phyloP scores from a whole-genome alignment of 2,797 vertebrate genomes.

The Leucoraja ocellata region DNA sequence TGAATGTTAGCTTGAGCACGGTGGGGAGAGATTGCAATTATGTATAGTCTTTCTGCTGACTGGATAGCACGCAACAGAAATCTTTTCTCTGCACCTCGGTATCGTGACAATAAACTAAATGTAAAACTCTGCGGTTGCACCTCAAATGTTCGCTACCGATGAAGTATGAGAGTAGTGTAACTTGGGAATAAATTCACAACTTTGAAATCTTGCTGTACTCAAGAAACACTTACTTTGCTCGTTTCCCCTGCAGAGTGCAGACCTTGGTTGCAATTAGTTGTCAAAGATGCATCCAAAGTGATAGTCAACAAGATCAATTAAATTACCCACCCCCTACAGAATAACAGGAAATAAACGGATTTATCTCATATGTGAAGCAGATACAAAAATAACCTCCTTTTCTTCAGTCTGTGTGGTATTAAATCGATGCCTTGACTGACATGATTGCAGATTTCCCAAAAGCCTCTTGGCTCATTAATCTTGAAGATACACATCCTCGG shows the following conservation, averaged over 20 bases:
- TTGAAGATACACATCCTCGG: background rate
- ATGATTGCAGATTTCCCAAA: background rate
- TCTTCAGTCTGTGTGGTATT: background rate
- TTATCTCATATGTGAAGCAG: background rate
- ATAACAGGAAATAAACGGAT: background rate
- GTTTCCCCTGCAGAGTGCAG: background rate
- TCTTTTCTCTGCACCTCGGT: too few species aligned
- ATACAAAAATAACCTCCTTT: background rate
- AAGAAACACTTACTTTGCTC: background rate
- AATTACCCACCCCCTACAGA: background rate
- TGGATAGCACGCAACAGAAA: too few species aligned
- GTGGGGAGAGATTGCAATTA: background rate
- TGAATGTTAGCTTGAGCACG: background rate
- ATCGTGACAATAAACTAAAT: too few species aligned
- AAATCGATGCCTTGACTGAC: background rate
- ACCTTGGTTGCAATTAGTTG: background rate
- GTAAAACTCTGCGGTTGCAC: too few species aligned
- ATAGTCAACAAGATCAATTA: background rate
- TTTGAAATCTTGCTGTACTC: background rate
- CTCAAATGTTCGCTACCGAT: background rate
- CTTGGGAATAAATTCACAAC: background rate
- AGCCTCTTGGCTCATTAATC: slow-evolving; percentile 7
- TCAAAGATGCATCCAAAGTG: background rate
- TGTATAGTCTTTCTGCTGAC: too few species aligned
- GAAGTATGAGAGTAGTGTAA: background rate